Evolutionary conservation across 2,113 vertebrate species (phyloP), one percentile per base, ranked within the genome.

Genomic region (Lates calcarifer): DNA sequence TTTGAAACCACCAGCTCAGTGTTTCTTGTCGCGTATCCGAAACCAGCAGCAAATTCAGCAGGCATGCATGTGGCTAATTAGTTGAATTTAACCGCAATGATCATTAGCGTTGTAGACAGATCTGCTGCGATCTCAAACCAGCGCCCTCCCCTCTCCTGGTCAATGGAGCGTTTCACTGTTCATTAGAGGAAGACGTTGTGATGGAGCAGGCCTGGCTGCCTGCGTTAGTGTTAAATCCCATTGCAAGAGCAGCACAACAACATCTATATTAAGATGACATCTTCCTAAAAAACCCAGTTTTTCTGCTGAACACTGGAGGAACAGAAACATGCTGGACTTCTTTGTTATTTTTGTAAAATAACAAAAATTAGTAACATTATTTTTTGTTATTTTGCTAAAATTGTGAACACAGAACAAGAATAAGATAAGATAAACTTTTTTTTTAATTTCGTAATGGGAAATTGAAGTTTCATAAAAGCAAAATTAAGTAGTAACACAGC

Each of bases 41-140:
- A 90, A 92, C 90, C 90, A 87, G 91, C 82, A 92, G 89, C 79
- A 45, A 73, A 92, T 89, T 93, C 78, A 83, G 83, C 86, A 74
- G 84, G 82, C 87, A 31, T 74, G 88, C 89, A 78, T 66, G 83
- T 72, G 82, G 93, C 92, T 95, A 95, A 95, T 95, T 95, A 94
- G 93, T 83, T 29, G 81, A 82, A 94, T 96, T 94, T 92, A 93
- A 90, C 89, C 70, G 63, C 71, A 62, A 58, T 94, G 93, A 95
- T 93, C 90, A 91, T 95, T 93, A 95, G 90, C 56, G 51, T 87
- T 90, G 91, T 92, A 51, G 94, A 95, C 94, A 94, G 92, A 94
- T 92, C 74, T 92, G 93, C 93, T 92, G 92, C 53, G 77, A 85
- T 92, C 86, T 91, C 88, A 90, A 91, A 92, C 56, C 79, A 41